These are phyloP conservation scores for Aplysia californica DNA, from an alignment of 1,140 invertebrate species.

Conservation along the genomic window DNA sequence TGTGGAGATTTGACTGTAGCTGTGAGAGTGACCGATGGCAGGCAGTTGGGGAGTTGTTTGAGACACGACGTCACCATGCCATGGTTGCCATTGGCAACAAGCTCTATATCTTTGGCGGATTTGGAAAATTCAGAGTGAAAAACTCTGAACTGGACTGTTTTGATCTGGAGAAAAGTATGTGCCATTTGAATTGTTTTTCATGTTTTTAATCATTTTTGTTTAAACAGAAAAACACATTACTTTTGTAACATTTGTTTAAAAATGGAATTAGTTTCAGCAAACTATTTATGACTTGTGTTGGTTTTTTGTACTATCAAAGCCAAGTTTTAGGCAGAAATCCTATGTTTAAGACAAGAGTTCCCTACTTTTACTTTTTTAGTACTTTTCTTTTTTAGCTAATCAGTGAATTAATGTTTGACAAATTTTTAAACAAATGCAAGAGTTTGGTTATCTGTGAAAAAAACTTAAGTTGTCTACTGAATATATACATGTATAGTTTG, in stretches of 20 bases:
- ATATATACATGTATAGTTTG: too few species aligned
- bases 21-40: neutral
- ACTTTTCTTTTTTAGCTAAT: too few species aligned
- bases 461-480: too few species aligned
- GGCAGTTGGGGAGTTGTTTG: neutral
- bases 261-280: neutral
- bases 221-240: neutral
- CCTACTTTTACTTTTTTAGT: too few species aligned
- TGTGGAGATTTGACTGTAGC: conserved; percentile 18
- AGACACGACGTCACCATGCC: conserved; percentile 6
- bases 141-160: conserved; percentile 10
- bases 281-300: neutral
- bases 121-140: conserved; percentile 24
- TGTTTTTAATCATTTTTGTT: neutral
- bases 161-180: conserved; percentile 12
- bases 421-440: too few species aligned
- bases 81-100: conserved; percentile 15
- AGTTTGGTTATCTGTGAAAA: too few species aligned
- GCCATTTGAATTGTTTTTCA: neutral
- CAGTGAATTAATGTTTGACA: too few species aligned
- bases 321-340: too few species aligned
- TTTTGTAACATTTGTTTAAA: neutral
- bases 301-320: neutral
- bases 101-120: conserved; percentile 26
- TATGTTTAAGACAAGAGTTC: too few species aligned